A percentile compares a stretch with the other conserved stretches of the same genome.
Conservation (phyloP, 35 echinoderm and acorn worm species). For the Patiria miniata region DNA sequence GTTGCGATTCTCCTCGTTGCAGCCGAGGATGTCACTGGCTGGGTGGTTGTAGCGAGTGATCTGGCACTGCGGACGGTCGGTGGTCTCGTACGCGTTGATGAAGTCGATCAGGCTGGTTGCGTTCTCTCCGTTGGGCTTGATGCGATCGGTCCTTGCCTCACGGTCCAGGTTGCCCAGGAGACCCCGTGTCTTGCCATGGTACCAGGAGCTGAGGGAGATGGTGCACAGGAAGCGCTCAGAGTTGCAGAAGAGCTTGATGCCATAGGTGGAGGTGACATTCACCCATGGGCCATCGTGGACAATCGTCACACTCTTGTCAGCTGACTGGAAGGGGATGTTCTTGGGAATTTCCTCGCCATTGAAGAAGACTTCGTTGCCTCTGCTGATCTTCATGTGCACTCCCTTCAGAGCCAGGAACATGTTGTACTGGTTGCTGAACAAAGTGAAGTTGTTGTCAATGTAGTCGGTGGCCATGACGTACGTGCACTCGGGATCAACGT, state of each 20-base stretch:
- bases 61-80: slow-evolving; percentile 51
- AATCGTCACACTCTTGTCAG: slow-evolving; percentile 49
- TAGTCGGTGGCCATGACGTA: slow-evolving; percentile 93
- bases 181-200: slow-evolving; percentile 89
- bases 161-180: slow-evolving; percentile 80
- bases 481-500: slow-evolving; percentile 46
- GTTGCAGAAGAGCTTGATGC: slow-evolving; percentile 72
- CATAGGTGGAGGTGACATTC: slow-evolving; percentile 77
- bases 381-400: slow-evolving; percentile 28
- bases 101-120: slow-evolving; percentile 61
- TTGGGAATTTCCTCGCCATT: slow-evolving; percentile 49
- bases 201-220: slow-evolving; percentile 85
- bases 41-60: slow-evolving; percentile 25
- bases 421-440: slow-evolving; percentile 54
- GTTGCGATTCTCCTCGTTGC: neutral
- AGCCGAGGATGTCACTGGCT: slow-evolving; percentile 36
- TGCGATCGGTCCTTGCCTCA: slow-evolving; percentile 62
- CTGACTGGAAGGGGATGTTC: slow-evolving; percentile 70
- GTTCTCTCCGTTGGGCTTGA: slow-evolving; percentile 68
- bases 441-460: slow-evolving; percentile 91
- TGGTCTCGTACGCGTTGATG: slow-evolving; percentile 74
- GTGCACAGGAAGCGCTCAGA: slow-evolving; percentile 59
- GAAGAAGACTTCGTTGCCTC: slow-evolving; percentile 56
- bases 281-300: slow-evolving; percentile 80
- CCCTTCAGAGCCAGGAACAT: slow-evolving; percentile 60